Evolutionary conservation across 2,888 invertebrate species (phyloP), one percentile per base, ranked within the genome.

Genomic region (Hyposoter dolosus): DNA sequence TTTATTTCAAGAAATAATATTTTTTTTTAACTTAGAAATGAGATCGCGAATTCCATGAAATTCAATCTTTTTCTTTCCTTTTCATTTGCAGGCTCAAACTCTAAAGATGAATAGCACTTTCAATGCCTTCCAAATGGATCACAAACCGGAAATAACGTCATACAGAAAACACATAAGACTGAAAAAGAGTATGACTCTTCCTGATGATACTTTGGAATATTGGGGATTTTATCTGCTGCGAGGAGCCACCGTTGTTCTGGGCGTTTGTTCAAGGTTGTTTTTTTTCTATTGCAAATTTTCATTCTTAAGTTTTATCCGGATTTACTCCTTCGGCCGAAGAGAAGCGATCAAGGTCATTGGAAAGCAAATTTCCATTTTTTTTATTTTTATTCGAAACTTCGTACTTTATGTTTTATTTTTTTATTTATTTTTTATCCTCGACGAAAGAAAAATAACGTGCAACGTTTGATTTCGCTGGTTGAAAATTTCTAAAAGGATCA

Each of bases 151-250:
- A 94, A 94, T 97, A 86, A 96, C 97, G 71, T 91, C 93, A 0
- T 96, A 95, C 90, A 95, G 96, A 75, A 97, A 97, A 93, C 97
- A 97, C 91, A 96, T 97, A 89, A 95, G 96, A 88, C 94, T 98
- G 89, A 97, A 96, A 92, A 98, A 98, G 92, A 97, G 97, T 7
- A 97, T 98, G 97, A 95, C 95, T 2, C 94, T 98, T 87, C 97
- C 97, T 0, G 98, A 98, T 93, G 98, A 98, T 90, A 97, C 98
- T 12, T 94, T 98, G 50, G 98, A 98, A 93, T 98, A 98, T 93
- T 98, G 98, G 98, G 98, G 98, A 3, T 98, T 98, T 94, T 98
- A 97, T 94, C 95, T 98, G 69, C 95, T 97, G 72, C 96, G 96
- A 93, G 98, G 97, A 35, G 97, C 98, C 1, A 96, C 95, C 15